These are phyloP conservation scores for Aporophyla lueneburgensis DNA, from an alignment of 2,888 invertebrate species.

Conservation along the genomic window DNA sequence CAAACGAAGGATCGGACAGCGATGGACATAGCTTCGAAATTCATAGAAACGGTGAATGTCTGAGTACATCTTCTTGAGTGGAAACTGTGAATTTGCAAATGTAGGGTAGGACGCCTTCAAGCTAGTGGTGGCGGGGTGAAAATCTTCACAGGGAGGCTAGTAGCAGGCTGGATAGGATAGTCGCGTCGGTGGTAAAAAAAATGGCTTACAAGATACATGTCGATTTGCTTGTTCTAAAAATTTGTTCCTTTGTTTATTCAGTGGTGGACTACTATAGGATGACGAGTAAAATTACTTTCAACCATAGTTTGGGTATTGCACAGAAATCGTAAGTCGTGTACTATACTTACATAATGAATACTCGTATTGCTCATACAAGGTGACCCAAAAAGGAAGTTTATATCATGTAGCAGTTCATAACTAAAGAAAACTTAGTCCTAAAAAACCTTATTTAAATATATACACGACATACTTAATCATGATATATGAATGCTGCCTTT, in stretches of 20 bases:
- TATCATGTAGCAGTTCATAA: neutral
- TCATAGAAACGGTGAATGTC: too few species aligned
- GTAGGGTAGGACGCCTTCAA: neutral
- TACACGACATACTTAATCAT: neutral
- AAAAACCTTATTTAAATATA: neutral
- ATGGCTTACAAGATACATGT: neutral
- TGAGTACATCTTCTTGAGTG: neutral
- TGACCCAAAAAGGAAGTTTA: neutral
- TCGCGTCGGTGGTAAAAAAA: neutral
- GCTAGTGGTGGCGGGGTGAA: neutral
- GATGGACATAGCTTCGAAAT: too few species aligned
- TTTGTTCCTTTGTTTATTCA: neutral
- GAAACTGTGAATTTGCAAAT: neutral
- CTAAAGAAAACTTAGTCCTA: neutral
- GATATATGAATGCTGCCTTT: neutral
- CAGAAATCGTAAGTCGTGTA: constrained; percentile 7
- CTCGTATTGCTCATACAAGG: constrained; percentile 10
- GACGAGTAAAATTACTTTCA: neutral
- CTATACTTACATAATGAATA: neutral
- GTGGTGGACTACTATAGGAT: neutral
- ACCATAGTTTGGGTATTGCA: neutral
- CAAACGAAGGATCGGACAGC: too few species aligned
- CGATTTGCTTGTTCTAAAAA: neutral
- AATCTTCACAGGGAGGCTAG: neutral
- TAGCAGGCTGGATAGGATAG: neutral